Conservation (phyloP, 2,888 invertebrate species). For the Ceraclea dissimilis region DNA sequence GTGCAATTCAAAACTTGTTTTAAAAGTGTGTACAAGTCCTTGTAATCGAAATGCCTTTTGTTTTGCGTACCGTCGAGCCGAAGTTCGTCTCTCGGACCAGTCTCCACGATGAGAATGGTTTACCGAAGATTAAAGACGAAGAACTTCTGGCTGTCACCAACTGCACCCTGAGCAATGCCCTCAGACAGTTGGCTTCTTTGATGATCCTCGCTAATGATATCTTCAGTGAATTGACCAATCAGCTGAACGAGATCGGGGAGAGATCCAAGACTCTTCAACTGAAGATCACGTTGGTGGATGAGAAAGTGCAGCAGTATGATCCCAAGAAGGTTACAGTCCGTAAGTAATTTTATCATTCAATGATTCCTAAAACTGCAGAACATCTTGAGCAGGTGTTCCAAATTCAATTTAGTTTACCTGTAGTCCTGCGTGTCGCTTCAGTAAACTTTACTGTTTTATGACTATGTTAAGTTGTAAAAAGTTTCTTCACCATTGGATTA, state of each 20-base stretch:
- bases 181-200: constrained; percentile 79
- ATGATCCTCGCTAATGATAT: constrained; percentile 79
- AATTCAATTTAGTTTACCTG: too few species aligned
- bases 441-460: too few species aligned
- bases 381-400: too few species aligned
- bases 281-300: constrained; percentile 63
- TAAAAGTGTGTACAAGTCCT: not conserved
- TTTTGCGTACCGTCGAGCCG: constrained; percentile 77
- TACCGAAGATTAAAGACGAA: constrained; percentile 55
- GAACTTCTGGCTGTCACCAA: constrained; percentile 84
- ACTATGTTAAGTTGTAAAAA: too few species aligned
- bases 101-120: constrained; percentile 53
- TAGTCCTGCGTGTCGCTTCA: too few species aligned
- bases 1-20: constrained; percentile 1
- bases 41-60: constrained; percentile 71
- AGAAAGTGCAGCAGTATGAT: constrained; percentile 65
- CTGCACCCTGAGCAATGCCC: constrained; percentile 75
- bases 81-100: constrained; percentile 66
- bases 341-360: too few species aligned
- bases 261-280: constrained; percentile 63
- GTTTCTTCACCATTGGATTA: too few species aligned
- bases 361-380: too few species aligned
- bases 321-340: constrained; percentile 90
- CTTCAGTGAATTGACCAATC: constrained; percentile 71
- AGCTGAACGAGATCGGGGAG: constrained; percentile 66